Evolutionary conservation across 2,113 vertebrate species (phyloP), one percentile per base, ranked within the genome.

Genomic region (Amazona vittata): DNA sequence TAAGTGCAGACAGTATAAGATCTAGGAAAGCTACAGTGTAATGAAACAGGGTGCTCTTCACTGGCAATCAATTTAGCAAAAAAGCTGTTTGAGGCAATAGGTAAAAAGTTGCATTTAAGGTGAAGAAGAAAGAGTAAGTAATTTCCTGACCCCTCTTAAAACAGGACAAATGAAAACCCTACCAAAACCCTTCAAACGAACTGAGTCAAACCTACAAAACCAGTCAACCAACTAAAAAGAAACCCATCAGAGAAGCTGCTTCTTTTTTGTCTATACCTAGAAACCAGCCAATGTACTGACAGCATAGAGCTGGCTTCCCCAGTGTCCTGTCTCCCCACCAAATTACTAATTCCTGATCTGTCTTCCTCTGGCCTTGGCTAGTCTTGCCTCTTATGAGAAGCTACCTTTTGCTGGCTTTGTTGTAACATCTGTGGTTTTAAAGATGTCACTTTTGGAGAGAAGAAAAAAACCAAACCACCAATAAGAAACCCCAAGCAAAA

Each of bases 21-120:
- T 84, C 39, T 52, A 67, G 76, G 55, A 95, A 80, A 76, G 50
- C 44, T 86, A 22, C 24, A 73, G 37, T 46, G 17, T 93, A 90
- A 74, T 50, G 49, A 55, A 79, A 62, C 13, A 86, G 79, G 24
- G 25, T 90, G 12, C 22, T 91, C 24, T 68, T 92, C 39, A 21
- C 43, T 57, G 55, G 44, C 75, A 90, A 17, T 76, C 35, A 73
- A 26, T 80, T 37, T 77, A 74, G 44, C 17, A 89, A 62, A 62
- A 62, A 68, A 89, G 15, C 24, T 76, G 52, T 76, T 75, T 53
- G 65, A 91, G 16, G 12, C 89, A 69, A 29, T 55, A 65, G 29
- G 33, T 67, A 39, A 62, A 60, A 63, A 69, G 71, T 41, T 25
- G 43, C 64, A n/a, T 17, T 53, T 87, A 28, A 82, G 24, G 13